These are phyloP conservation scores for Pteronotus mesoamericanus DNA, from an alignment of 2,797 vertebrate species.

Conservation along the genomic window DNA sequence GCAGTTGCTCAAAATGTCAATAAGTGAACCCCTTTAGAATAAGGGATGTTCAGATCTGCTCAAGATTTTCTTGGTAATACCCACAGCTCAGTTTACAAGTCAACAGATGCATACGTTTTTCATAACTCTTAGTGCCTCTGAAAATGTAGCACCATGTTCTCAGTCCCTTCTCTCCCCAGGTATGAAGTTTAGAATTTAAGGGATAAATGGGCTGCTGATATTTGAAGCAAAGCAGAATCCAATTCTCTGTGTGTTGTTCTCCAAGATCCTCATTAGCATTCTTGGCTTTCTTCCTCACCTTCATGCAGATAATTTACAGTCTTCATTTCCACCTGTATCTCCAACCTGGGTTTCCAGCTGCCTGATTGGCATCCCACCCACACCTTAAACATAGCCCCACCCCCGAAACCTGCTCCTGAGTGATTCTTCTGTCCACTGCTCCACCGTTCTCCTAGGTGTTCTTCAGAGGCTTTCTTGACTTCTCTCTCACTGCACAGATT, in stretches of 20 bases:
- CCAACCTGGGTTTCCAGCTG: not conserved
- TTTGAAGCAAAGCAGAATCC: not conserved
- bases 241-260: not conserved
- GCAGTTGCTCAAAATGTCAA: not conserved
- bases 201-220: not conserved
- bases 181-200: constrained; percentile 6
- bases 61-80: not conserved
- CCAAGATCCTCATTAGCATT: not conserved
- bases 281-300: not conserved
- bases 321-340: not conserved
- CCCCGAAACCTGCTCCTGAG: not conserved
- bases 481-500: not conserved
- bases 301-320: not conserved
- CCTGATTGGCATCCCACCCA: not conserved
- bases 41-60: not conserved
- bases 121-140: constrained; percentile 8
- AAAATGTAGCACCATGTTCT: constrained; percentile 2
- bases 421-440: not conserved
- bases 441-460: not conserved
- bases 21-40: constrained; percentile 10
- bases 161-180: not conserved
- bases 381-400: not conserved
- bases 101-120: not conserved
- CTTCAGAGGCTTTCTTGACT: not conserved
- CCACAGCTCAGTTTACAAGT: constrained; percentile 27